Conservation (phyloP, 2,113 vertebrate species). For the Chamaetylas fuelleborni region DNA sequence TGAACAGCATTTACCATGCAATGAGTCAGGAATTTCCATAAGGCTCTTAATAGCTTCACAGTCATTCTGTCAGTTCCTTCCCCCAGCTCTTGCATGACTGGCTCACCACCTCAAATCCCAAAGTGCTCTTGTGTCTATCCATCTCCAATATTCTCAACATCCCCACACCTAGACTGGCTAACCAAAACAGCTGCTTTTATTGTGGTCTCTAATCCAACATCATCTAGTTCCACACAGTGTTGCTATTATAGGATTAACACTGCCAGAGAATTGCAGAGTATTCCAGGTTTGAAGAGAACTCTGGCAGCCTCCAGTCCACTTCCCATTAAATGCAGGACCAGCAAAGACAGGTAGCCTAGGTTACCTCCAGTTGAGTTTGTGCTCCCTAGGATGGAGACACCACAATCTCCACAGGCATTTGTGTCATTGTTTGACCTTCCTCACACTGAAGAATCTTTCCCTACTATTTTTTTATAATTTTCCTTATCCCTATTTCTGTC, state of each 20-base stretch:
- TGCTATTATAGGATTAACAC: not conserved
- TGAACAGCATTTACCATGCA: not conserved
- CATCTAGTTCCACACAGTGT: not conserved
- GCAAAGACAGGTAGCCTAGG: not conserved
- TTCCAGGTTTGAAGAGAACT: not conserved
- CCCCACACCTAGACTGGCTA: not conserved
- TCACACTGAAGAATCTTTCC: not conserved
- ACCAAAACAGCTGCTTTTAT: not conserved
- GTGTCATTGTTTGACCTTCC: not conserved
- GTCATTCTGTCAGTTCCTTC: not conserved
- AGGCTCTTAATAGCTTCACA: not conserved
- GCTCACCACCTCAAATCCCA: not conserved
- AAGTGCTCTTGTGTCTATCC: not conserved
- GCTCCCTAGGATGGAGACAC: not conserved
- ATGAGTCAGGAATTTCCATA: not conserved
- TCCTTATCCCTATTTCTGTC: not conserved
- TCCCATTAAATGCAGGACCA: not conserved
- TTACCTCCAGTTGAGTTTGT: not conserved
- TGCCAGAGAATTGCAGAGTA: not conserved
- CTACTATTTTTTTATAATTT: not conserved
- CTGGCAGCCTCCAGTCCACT: not conserved
- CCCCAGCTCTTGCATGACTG: not conserved
- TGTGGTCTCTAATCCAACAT: not conserved
- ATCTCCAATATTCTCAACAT: not conserved
- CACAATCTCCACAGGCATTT: not conserved